Base-by-base conservation (phyloP, 2,888 invertebrate species). In the Corythucha ciliata region DNA sequence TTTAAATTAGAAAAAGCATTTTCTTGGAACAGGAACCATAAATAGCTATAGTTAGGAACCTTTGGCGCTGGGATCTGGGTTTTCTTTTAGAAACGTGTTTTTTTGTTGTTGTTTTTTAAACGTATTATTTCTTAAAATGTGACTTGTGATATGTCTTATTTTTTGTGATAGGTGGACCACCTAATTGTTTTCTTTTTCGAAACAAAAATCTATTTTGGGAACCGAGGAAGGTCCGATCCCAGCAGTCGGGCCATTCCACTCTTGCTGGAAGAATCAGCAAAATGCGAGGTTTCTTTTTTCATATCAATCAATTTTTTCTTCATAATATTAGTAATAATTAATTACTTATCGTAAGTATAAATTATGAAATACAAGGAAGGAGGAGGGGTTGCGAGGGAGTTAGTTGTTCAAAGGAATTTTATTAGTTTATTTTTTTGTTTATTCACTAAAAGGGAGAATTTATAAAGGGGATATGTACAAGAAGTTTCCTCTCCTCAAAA, bases 21-120 rank as follows among this genome's bases (percentile, higher is more conserved):
- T 64, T 51, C 45, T 33, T 61, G 64, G 66, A 66, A 66, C 65
- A 67, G 67, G 67, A 68, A 67, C 67, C 65, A 66, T 65, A 63
- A 63, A 57, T 65, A 65, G 65, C 65, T 67, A 67, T 61, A 63
- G 64, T 66, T 67, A 67, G 68, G 67, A 68, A 67, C 68, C 67
- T 65, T 67, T 64, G 63, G 63, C 63, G 63, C 66, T 66, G 68
- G 68, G 66, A 66, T 56, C 55, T 50, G 53, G 22, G 22, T 54
- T 53, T 33, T 27, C 39, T 14, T 50, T 40, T 14, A n/a, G 8
- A 12, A 45, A n/a, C n/a, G n/a, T n/a, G n/a, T n/a, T n/a, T n/a
- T n/a, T n/a, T n/a, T 41, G 18, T 42, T 24, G 24, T 42, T 42
- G 14, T 33, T 14, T 42, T 8, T 42, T 42, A 26, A 18, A 24